These are phyloP conservation scores for Globodera rostochiensis DNA, from an alignment of 1,140 invertebrate genomes.

Conservation along the genomic window DNA sequence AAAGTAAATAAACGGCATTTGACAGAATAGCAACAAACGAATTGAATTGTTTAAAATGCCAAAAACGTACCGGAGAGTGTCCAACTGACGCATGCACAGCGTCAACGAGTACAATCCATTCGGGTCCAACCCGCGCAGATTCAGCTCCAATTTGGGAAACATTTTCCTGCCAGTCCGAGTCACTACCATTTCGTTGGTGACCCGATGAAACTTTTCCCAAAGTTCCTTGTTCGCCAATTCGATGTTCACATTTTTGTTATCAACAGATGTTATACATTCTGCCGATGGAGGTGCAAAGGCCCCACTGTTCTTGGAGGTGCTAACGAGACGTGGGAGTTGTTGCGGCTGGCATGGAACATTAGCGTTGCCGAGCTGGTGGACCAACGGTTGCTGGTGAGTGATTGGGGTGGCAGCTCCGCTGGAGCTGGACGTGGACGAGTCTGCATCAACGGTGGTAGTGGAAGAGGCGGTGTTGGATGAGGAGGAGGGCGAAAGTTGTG, in stretches of 20 bases:
- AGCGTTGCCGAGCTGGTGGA: neutral
- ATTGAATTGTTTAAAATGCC: too few species aligned
- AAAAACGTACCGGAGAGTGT: slow-evolving; percentile 34
- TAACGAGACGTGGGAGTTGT: neutral
- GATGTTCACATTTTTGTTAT: slow-evolving; percentile 2
- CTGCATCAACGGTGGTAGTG: neutral
- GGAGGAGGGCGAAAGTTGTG: slow-evolving; percentile 4
- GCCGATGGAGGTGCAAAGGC: too few species aligned
- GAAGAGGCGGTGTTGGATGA: slow-evolving; percentile 1
- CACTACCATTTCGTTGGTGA: slow-evolving; percentile 45
- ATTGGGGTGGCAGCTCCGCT: neutral
- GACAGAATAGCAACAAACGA: too few species aligned
- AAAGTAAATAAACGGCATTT: too few species aligned
- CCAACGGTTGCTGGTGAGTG: slow-evolving; percentile 3
- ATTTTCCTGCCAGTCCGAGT: slow-evolving; percentile 42
- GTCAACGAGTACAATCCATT: slow-evolving; percentile 27
- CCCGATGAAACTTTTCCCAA: slow-evolving; percentile 36
- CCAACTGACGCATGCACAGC: slow-evolving; percentile 37
- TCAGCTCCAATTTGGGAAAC: slow-evolving; percentile 46
- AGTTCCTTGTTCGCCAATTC: slow-evolving; percentile 35
- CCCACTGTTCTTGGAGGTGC: neutral
- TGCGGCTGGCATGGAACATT: slow-evolving; percentile 10
- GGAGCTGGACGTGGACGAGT: slow-evolving; percentile 8
- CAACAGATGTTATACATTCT: neutral
- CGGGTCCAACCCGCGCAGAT: slow-evolving; percentile 38